Evolutionary conservation across 2,888 invertebrate species (phyloP).

Genomic region (Philopedon plagiatum): DNA sequence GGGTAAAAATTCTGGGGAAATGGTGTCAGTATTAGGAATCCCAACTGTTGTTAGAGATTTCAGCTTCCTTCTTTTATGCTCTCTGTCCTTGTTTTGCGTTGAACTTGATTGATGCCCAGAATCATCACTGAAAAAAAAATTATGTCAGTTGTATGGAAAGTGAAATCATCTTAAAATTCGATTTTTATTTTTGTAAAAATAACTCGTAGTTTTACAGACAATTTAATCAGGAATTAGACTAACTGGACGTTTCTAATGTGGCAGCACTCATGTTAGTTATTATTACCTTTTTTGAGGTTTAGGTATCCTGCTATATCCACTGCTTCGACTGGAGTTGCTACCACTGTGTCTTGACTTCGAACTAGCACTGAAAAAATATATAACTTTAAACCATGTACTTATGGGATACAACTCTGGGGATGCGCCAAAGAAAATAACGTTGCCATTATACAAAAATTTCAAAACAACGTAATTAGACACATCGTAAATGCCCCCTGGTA

Average conservation of each 20-base stretch:
- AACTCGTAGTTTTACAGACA: too few species aligned
- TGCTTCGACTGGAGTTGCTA: conserved; percentile 86
- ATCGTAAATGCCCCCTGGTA: too few species aligned
- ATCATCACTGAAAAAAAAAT: conserved; percentile 65
- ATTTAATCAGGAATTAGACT: too few species aligned
- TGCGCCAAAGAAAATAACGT: too few species aligned
- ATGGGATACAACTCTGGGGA: too few species aligned
- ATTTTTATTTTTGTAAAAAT: too few species aligned
- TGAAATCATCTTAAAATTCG: too few species aligned
- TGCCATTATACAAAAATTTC: too few species aligned
- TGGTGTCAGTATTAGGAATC: conserved; percentile 4
- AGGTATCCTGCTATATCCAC: conserved; percentile 83
- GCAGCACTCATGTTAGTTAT: too few species aligned
- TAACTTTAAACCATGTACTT: background rate
- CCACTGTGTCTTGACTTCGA: conserved; percentile 84
- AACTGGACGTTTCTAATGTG: too few species aligned
- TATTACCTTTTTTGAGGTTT: conserved; percentile 67
- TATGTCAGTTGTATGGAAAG: too few species aligned
- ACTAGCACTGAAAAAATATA: conserved; percentile 74
- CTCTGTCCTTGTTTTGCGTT: conserved; percentile 74
- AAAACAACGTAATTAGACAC: too few species aligned
- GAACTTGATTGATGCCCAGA: conserved; percentile 68
- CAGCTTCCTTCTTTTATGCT: conserved; percentile 75
- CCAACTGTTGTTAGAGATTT: conserved; percentile 57
- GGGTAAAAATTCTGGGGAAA: conserved; percentile 23